These are phyloP conservation scores for Anthophora plumipes DNA, from an alignment of 2,888 invertebrate genomes.

Conservation along the genomic window DNA sequence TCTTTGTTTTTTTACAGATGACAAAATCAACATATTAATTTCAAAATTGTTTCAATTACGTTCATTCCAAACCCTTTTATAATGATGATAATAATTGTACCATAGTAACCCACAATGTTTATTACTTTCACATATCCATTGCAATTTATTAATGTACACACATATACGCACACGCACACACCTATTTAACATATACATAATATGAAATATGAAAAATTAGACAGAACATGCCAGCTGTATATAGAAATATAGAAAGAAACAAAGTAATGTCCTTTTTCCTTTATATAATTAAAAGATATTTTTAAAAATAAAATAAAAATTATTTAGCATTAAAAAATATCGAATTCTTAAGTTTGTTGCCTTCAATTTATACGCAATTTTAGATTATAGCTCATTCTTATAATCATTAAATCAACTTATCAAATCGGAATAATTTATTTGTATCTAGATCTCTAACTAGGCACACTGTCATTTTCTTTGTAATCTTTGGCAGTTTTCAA, in stretches of 20 bases:
- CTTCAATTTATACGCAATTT: background rate
- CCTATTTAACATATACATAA: constrained; percentile 35
- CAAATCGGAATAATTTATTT: background rate
- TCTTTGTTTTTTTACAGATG: background rate
- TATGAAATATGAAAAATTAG: constrained; percentile 40
- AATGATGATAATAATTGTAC: constrained; percentile 22
- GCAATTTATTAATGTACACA: constrained; percentile 36
- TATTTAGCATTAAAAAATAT: background rate
- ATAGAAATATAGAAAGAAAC: constrained; percentile 22
- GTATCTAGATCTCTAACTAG: background rate
- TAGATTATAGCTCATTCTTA: background rate
- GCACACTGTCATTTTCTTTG: background rate
- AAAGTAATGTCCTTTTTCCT: constrained; percentile 4
- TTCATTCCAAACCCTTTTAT: constrained; percentile 32
- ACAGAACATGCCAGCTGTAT: constrained; percentile 49
- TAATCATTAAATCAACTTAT: background rate
- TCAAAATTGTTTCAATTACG: constrained; percentile 5
- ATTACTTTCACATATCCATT: constrained; percentile 22
- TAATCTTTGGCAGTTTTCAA: constrained; percentile 12
- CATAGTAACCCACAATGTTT: constrained; percentile 17
- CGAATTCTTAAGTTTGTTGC: background rate
- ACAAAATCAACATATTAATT: background rate
- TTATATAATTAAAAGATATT: background rate
- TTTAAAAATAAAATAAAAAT: constrained; percentile 3
- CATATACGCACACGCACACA: constrained; percentile 38